Conservation (phyloP, 2,113 vertebrate species). For the Nothoprocta pentlandii region DNA sequence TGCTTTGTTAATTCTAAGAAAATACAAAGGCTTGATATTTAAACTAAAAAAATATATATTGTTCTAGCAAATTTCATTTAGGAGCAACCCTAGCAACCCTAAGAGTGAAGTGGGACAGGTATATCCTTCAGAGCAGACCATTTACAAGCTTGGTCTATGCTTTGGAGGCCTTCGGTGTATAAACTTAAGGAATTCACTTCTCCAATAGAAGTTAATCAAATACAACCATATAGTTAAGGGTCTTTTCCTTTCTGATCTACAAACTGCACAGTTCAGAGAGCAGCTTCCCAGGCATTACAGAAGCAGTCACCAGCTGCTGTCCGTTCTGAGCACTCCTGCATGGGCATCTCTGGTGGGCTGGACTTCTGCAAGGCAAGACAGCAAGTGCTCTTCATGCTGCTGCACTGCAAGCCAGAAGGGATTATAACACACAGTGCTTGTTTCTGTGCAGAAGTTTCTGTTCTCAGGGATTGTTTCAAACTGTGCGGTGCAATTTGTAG, state of each 20-base stretch:
- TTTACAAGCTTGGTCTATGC: background rate
- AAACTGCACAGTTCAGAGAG: background rate
- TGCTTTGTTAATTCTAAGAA: background rate
- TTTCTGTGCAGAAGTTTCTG: background rate
- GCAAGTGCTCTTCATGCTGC: background rate
- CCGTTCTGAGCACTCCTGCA: background rate
- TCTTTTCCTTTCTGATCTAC: background rate
- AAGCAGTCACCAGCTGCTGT: background rate
- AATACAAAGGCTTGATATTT: background rate
- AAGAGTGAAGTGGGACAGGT: rapidly evolving
- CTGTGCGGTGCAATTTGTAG: background rate
- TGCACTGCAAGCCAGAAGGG: background rate
- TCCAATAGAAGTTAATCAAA: background rate
- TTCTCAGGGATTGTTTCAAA: background rate
- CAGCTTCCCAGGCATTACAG: background rate
- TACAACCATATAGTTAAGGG: background rate
- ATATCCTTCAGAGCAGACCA: background rate
- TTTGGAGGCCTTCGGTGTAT: background rate
- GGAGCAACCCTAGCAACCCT: background rate
- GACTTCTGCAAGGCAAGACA: background rate
- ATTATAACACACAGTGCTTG: background rate
- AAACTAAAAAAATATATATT: background rate
- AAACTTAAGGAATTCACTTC: background rate
- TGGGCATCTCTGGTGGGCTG: background rate
- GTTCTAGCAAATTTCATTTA: background rate